Conservation (phyloP, 2,113 vertebrate species). For the Plotosus lineatus region DNA sequence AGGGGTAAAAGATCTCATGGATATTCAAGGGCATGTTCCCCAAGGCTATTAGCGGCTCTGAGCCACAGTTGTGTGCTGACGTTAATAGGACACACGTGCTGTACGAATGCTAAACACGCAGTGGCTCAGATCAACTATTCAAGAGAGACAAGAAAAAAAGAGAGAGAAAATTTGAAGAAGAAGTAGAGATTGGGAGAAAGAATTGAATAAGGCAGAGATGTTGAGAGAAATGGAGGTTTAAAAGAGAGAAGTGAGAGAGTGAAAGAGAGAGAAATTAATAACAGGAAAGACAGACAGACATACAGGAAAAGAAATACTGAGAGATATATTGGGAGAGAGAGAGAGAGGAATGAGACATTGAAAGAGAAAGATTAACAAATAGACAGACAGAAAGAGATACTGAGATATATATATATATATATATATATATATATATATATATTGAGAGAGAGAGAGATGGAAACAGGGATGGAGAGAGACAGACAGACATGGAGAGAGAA, state of each 20-base stretch:
- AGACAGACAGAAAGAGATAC: too few relatives aligned
- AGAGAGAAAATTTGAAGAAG: neutral
- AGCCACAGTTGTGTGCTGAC: constrained; percentile 25
- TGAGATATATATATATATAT: too few relatives aligned
- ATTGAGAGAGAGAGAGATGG: neutral
- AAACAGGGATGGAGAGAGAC: too few relatives aligned
- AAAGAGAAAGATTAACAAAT: too few relatives aligned
- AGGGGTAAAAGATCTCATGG: constrained; percentile 30
- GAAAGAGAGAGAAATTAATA: neutral
- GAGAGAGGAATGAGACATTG: too few relatives aligned
- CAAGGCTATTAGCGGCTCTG: constrained; percentile 43
- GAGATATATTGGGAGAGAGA: neutral
- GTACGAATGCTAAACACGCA: constrained; percentile 50
- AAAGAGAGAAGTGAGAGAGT: neutral
- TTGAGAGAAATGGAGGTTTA: too few relatives aligned
- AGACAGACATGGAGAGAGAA: too few relatives aligned
- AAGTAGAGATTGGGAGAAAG: neutral
- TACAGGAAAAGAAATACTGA: neutral
- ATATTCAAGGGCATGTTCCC: constrained; percentile 53
- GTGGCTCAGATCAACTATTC: neutral
- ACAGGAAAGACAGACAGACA: neutral
- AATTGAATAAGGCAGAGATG: neutral
- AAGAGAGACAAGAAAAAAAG: neutral
- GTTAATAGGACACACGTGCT: constrained; percentile 50
- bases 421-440: too few relatives aligned